Evolutionary conservation across 2,113 vertebrate genomes (phyloP).

Genomic region (Sphaerodactylus townsendi): DNA sequence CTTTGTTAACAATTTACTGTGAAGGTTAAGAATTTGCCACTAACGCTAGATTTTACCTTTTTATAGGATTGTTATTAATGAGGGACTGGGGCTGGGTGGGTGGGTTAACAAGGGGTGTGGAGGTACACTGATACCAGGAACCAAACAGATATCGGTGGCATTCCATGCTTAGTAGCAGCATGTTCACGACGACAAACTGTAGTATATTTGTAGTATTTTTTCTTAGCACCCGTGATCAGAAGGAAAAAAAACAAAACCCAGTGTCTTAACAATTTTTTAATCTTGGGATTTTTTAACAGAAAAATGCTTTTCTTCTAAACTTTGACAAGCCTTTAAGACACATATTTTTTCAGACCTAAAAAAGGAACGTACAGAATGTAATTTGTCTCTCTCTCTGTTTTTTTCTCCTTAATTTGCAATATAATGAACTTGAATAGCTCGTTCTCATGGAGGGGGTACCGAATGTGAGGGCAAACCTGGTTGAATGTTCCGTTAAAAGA

Average conservation of each 20-base stretch:
- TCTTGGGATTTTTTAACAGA: conserved; percentile 65
- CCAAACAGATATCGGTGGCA: conserved; percentile 54
- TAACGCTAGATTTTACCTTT: conserved; percentile 75
- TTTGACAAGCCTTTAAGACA: conserved; percentile 67
- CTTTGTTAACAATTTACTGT: conserved; percentile 77
- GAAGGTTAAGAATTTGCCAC: conserved; percentile 79
- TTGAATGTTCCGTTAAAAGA: conserved; percentile 60
- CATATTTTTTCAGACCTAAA: conserved; percentile 68
- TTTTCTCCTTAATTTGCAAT: conserved; percentile 43
- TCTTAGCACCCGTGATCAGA: conserved; percentile 63
- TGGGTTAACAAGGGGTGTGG: conserved; percentile 3
- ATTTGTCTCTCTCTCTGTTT: conserved; percentile 35
- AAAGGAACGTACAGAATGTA: conserved; percentile 63
- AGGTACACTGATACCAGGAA: conserved; percentile 56
- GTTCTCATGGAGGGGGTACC: conserved; percentile 56
- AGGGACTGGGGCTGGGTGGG: conserved; percentile 28
- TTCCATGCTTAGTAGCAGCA: conserved; percentile 66
- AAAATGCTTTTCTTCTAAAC: conserved; percentile 64
- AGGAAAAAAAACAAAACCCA: conserved; percentile 23
- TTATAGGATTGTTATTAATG: conserved; percentile 69
- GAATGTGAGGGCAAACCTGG: conserved; percentile 65
- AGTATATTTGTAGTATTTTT: conserved; percentile 69
- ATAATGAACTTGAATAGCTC: conserved; percentile 69
- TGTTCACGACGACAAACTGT: conserved; percentile 56
- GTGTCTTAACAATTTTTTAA: conserved; percentile 71